A percentile compares a stretch with the other conserved stretches of the same genome.
These are phyloP conservation scores for Zaprionus taronus DNA, from an alignment of 1,140 invertebrate genomes.

Conservation along the genomic window DNA sequence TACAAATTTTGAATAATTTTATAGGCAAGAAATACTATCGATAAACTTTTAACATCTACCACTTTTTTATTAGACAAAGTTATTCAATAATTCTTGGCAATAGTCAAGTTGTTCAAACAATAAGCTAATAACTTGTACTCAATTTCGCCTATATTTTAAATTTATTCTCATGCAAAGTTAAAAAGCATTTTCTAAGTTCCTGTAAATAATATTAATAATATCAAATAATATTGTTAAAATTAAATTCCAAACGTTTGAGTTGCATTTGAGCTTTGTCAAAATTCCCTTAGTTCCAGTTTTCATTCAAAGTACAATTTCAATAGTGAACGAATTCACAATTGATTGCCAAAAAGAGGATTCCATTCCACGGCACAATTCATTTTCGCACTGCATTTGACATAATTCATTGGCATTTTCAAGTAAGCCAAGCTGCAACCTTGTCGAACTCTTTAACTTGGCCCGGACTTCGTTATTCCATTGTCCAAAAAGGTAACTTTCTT, in stretches of 20 bases:
- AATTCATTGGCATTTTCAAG: conserved; percentile 32
- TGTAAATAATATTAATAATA: not conserved
- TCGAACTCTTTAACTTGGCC: not conserved
- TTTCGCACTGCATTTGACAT: conserved; percentile 32
- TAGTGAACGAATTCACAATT: not conserved
- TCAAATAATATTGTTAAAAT: not conserved
- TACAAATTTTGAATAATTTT: no score
- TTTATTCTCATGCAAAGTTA: not conserved
- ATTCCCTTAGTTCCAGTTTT: not conserved
- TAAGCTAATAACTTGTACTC: not conserved
- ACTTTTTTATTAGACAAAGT: no score
- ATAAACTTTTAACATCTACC: no score
- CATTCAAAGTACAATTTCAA: not conserved
- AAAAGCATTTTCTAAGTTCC: not conserved
- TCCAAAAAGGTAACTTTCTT: not conserved
- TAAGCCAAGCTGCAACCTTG: not conserved
- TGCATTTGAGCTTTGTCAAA: not conserved
- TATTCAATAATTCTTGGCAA: no score
- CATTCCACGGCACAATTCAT: conserved; percentile 8
- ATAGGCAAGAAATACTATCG: no score
- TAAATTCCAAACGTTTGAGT: not conserved
- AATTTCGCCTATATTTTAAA: no score
- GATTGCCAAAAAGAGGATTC: not conserved
- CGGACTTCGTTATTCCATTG: not conserved
- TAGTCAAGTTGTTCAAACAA: not conserved